phyloP scores from a whole-genome alignment of 2,888 invertebrate species.

The Leucania comma region DNA sequence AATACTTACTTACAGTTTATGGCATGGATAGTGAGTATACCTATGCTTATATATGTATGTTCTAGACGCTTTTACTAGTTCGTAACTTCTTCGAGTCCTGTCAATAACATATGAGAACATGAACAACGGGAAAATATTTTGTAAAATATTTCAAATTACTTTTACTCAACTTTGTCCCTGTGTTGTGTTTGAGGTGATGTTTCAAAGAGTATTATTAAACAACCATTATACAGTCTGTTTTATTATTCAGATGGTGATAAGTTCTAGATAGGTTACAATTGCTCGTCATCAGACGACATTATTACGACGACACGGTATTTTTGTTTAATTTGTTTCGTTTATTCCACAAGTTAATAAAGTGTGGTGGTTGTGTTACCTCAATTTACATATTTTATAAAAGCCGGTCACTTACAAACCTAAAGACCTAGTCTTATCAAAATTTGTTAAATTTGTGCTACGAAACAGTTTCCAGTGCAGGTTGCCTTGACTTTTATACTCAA shows the following conservation, averaged over 20 bases:
- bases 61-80: constrained; percentile 37
- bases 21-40: constrained; percentile 31
- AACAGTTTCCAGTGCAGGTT: constrained; percentile 53
- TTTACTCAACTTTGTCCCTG: constrained; percentile 55
- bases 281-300: not conserved
- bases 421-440: constrained; percentile 10
- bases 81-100: constrained; percentile 46
- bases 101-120: constrained; percentile 56
- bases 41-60: constrained; percentile 4
- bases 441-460: constrained; percentile 20
- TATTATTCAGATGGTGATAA: constrained; percentile 20
- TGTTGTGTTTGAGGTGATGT: constrained; percentile 43
- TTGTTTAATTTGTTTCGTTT: constrained; percentile 8
- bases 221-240: constrained; percentile 8
- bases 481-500: constrained; percentile 74
- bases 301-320: not conserved
- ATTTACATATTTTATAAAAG: not conserved
- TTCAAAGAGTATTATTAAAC: constrained; percentile 12
- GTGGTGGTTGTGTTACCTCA: not conserved
- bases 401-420: not conserved
- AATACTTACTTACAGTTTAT: constrained; percentile 17
- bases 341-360: not conserved
- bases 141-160: constrained; percentile 53
- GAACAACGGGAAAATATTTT: constrained; percentile 54
- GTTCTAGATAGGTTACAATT: not conserved